Evolutionary conservation across 2,113 vertebrate genomes (phyloP).

Genomic region (Cyanoliseus patagonus): DNA sequence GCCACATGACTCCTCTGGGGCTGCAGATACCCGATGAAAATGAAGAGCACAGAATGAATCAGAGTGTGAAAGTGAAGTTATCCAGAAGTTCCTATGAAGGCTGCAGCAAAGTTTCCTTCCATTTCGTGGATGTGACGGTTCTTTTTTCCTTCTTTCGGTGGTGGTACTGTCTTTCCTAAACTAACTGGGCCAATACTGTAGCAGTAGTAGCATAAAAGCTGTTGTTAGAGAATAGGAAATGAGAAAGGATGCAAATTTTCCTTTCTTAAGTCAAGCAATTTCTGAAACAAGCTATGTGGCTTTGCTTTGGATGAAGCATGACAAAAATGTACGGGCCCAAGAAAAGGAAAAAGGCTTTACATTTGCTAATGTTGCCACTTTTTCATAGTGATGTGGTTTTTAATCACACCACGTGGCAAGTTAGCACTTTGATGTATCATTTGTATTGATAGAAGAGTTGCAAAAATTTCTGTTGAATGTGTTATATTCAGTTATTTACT

Average conservation of each 20-base stretch:
- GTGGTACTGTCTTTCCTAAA: not conserved
- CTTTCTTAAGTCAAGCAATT: not conserved
- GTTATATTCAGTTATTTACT: not conserved
- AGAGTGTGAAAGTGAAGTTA: fast-evolving
- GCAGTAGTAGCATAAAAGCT: not conserved
- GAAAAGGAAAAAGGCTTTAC: not conserved
- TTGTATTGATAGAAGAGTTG: not conserved
- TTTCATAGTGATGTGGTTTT: not conserved
- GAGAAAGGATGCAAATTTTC: not conserved
- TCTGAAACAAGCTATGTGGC: not conserved
- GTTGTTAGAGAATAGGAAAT: not conserved
- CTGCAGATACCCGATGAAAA: not conserved
- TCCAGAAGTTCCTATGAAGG: not conserved
- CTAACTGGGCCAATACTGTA: not conserved
- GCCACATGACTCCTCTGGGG: not conserved
- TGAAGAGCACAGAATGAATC: not conserved
- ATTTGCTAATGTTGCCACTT: not conserved
- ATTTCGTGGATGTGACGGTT: not conserved
- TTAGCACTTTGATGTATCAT: not conserved
- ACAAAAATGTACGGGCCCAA: not conserved
- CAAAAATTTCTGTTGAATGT: not conserved
- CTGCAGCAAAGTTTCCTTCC: not conserved
- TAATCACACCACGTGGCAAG: not conserved
- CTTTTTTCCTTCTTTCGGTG: not conserved
- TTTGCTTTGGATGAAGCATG: not conserved